Evolutionary conservation across 1,140 invertebrate genomes (phyloP).

Genomic region (Drosophila melanogaster): Release_6_plus_ISO1_MT NC_004354.4:5293001-5293500

Average conservation of each 20-base stretch:
- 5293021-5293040: conserved; percentile 43
- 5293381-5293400: conserved; percentile 8
- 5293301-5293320: not conserved
- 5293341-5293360: conserved; percentile 4
- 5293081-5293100: conserved; percentile 17
- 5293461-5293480: not conserved
- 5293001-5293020: conserved; percentile 51
- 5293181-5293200: conserved; percentile 37
- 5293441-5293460: not conserved
- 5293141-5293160: conserved; percentile 5
- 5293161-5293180: conserved; percentile 25
- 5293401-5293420: conserved; percentile 17
- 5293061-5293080: not conserved
- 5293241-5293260: conserved; percentile 80
- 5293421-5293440: conserved; percentile 1
- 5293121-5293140: conserved; percentile 1
- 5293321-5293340: too few species aligned
- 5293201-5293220: conserved; percentile 45
- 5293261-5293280: conserved; percentile 71
- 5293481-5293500: too few species aligned
- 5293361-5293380: conserved; percentile 6
- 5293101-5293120: conserved; percentile 59
- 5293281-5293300: conserved; percentile 35
- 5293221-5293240: conserved; percentile 80
- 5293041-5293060: conserved; percentile 19